phyloP scores from a whole-genome alignment of 2,888 invertebrate genomes.

The Idaea straminata region DNA sequence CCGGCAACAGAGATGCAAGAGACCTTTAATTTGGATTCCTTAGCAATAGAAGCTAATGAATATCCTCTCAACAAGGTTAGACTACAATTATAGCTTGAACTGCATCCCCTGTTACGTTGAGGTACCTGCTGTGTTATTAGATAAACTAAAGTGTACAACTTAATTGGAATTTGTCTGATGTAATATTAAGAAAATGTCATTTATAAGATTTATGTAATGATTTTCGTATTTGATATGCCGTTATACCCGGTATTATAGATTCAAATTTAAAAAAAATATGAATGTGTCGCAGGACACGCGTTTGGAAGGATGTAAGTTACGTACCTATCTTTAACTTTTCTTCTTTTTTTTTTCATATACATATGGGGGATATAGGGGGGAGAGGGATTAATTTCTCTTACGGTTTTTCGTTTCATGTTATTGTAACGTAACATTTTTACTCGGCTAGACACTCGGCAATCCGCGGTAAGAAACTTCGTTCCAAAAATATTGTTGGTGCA shows the following conservation, averaged over 20 bases:
- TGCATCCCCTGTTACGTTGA: constrained; percentile 13
- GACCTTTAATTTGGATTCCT: constrained; percentile 46
- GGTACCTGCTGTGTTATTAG: background rate
- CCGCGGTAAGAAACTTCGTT: too few relatives aligned
- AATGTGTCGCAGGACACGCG: too few relatives aligned
- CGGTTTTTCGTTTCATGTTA: too few relatives aligned
- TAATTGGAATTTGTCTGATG: background rate
- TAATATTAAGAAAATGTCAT: background rate
- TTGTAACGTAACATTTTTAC: too few relatives aligned
- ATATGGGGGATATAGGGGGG: too few relatives aligned
- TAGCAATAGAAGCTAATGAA: constrained; percentile 36
- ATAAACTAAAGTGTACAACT: background rate
- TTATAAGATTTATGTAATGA: background rate
- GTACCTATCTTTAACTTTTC: too few relatives aligned
- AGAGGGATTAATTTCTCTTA: too few relatives aligned
- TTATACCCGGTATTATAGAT: background rate
- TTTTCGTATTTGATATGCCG: background rate
- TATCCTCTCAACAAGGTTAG: constrained; percentile 29
- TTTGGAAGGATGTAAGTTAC: too few relatives aligned
- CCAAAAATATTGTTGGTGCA: too few relatives aligned
- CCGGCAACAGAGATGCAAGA: constrained; percentile 28
- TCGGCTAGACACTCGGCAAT: too few relatives aligned
- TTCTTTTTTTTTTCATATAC: too few relatives aligned
- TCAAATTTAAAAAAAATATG: too few relatives aligned
- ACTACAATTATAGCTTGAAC: constrained; percentile 22